A percentile compares a stretch with the other conserved stretches of the same genome.
Conservation (phyloP, 2,888 invertebrate species). For the Polydesmus complanatus region DNA sequence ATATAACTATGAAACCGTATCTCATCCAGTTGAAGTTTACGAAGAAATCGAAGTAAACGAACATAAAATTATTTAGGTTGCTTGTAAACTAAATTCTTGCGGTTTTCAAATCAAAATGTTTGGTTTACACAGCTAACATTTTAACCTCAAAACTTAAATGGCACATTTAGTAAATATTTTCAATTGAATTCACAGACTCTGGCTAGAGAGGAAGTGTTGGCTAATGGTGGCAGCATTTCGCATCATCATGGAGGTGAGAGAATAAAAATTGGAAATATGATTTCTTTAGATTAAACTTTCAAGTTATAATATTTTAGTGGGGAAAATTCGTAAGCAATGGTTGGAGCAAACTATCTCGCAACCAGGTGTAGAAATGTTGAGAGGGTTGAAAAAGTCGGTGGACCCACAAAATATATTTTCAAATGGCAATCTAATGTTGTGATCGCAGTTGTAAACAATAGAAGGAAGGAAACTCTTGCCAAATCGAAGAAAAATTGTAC, state of each 20-base stretch:
- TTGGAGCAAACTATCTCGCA: conserved; percentile 69
- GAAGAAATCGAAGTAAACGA: conserved; percentile 77
- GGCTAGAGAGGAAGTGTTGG: conserved; percentile 41
- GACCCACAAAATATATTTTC: conserved; percentile 95
- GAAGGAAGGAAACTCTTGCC: too few species aligned
- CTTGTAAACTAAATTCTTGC: background rate
- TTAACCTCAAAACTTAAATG: background rate
- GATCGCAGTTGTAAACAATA: background rate
- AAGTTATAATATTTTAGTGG: conserved; percentile 40
- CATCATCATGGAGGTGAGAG: conserved; percentile 38
- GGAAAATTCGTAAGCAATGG: conserved; percentile 79
- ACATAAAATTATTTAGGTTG: too few species aligned
- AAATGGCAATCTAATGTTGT: conserved; percentile 52
- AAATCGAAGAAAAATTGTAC: too few species aligned
- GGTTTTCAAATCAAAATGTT: background rate
- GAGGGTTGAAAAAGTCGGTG: conserved; percentile 68
- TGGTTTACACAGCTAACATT: too few species aligned
- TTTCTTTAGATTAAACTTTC: background rate
- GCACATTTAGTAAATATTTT: conserved; percentile 22
- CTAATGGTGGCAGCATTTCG: conserved; percentile 42
- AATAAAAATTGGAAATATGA: background rate
- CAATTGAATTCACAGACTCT: conserved; percentile 28
- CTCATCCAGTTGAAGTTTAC: conserved; percentile 61
- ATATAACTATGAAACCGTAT: conserved; percentile 47
- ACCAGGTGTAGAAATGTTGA: conserved; percentile 58